Base-by-base conservation (phyloP, 2,113 vertebrate genomes). In the Pagrus major region DNA sequence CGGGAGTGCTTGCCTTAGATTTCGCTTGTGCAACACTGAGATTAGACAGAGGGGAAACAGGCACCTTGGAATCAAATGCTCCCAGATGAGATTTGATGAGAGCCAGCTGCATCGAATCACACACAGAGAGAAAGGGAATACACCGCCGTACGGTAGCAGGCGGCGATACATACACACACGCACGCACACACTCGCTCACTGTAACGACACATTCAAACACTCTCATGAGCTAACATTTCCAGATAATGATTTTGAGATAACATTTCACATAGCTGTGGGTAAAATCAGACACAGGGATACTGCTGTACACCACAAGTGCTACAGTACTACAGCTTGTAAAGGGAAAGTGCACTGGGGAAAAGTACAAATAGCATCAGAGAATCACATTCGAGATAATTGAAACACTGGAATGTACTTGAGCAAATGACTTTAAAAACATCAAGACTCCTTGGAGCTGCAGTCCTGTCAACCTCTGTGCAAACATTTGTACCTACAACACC, bases 11-110 rank as follows among this genome's bases (percentile, higher is more conserved):
- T 76, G 86, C 76, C 80, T 88, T 74, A 42, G 42, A 77, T 80
- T 89, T 82, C 14, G 66, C 76, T 83, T 90, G 86, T 89, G 81
- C 84, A 71, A 88, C 83, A 70, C 80, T 67, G 80, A 91, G 88
- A 90, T 91, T 92, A 93, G 88, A 84, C 87, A 71, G 87, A 85
- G 78, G 78, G 88, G 88, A 92, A 92, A 88, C 90, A 93, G 89
- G 85, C 89, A 91, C 90, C 90, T 93, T 81, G 85, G 87, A 94
- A 94, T 94, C 93, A 94, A 94, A 93, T 80, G 91, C 82, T 94
- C 90, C 93, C 94, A 94, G 91, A 94, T 94, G 94, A 93, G 78
- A 84, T 78, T 1, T 93, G 94, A 95, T 90, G 83, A 92, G 90
- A 89, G 76, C 90, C 94, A 94, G 94, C 90, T 95, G 94, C 87